Evolutionary conservation across 1,140 invertebrate genomes (phyloP), one percentile per base, ranked within the genome.

Genomic region (Paralvinella palmiformis): DNA sequence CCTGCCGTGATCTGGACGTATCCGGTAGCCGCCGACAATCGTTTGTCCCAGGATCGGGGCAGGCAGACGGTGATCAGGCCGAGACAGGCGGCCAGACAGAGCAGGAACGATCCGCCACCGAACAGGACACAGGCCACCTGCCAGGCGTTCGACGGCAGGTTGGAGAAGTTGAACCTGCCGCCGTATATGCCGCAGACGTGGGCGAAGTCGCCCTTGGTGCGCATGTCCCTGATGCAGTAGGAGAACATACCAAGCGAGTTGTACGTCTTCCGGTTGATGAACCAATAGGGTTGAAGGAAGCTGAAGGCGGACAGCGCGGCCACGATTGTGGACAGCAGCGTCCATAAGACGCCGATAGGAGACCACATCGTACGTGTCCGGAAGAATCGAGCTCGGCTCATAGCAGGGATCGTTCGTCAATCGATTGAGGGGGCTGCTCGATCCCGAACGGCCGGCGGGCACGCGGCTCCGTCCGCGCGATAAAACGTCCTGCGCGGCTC

Each of bases 231-330:
- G 41, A 64, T 33, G 48, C 71, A 73, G 45, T 58, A 72, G 63
- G 52, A 68, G 53, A 72, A 71, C 32, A 76, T 69, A 29, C 77
- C 77, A 35, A 79, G 73, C 1, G 70, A 73, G 41, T 71, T 65
- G 3, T 68, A 41, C 22, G 64, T 62, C 32, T 74, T 69, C 27
- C 69, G 64, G 44, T 73, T 67, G 3, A 74, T 37, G 36, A 78
- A 65, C 78, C 78, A 80, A 37, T 66, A 68, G 3, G 78, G 78
- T 52, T 78, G 75, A 31, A 73, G 52, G 62, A 79, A 74, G 36
- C 73, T 71, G 35, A 76, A 71, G 1, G 71, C 67, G 48, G 69
- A 69, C 1, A 71, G 59, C 29, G 58, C 69, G 22, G 75, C 75
- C 4, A 79, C 75, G 31, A 76, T 65, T 29, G 78, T 62, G 2